These are phyloP conservation scores for Ischnus inquisitorius DNA, from an alignment of 2,888 invertebrate genomes.

Conservation along the genomic window DNA sequence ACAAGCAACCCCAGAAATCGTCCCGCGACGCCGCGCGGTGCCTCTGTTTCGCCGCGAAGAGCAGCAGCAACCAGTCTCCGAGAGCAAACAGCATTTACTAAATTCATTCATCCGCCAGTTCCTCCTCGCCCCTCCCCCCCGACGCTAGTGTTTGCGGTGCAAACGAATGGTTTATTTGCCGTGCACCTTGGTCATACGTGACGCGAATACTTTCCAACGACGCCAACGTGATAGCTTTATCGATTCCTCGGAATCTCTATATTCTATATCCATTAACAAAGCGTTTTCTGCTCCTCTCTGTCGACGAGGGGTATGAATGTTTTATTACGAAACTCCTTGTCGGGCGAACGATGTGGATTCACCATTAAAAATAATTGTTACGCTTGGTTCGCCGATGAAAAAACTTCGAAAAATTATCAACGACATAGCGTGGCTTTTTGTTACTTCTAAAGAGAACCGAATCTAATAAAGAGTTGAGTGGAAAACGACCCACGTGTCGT, in stretches of 20 bases:
- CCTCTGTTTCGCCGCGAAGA: slow-evolving; percentile 33
- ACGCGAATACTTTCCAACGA: slow-evolving; percentile 62
- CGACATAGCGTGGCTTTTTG: background rate
- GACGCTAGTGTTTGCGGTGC: slow-evolving; percentile 66
- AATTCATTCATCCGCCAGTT: slow-evolving; percentile 69
- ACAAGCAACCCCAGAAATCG: slow-evolving; percentile 4
- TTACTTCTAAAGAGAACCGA: too few relatives aligned
- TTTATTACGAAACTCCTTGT: slow-evolving; percentile 2
- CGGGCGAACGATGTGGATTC: background rate
- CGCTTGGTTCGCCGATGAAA: background rate
- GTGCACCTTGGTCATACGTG: slow-evolving; percentile 66
- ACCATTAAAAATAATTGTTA: background rate
- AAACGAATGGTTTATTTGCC: slow-evolving; percentile 69
- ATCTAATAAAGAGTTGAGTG: background rate
- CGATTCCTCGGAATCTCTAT: slow-evolving; percentile 42
- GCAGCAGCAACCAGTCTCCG: slow-evolving; percentile 58
- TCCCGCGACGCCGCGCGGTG: background rate
- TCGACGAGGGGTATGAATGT: slow-evolving; percentile 18
- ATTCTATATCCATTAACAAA: slow-evolving; percentile 48
- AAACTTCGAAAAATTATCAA: background rate
- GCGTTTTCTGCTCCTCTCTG: background rate
- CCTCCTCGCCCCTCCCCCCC: too few relatives aligned
- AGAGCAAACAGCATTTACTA: slow-evolving; percentile 71
- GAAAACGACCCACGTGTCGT: background rate
- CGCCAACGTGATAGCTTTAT: slow-evolving; percentile 60